phyloP scores from a whole-genome alignment of 2,797 vertebrate genomes.

The Cygnus olor region DNA sequence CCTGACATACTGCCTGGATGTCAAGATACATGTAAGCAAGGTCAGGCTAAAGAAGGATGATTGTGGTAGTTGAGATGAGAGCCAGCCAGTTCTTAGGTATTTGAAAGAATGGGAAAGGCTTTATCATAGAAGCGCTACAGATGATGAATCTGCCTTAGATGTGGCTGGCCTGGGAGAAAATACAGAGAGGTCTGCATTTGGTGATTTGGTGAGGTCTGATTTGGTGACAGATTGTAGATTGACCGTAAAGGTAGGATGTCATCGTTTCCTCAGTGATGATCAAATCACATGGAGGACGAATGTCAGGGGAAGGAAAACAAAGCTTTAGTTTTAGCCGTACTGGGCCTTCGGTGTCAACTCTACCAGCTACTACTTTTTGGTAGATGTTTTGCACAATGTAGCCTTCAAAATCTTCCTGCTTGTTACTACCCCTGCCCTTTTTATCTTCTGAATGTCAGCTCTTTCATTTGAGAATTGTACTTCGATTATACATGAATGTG shows the following conservation, averaged over 20 bases:
- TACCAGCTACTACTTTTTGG: not conserved
- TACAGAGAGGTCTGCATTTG: not conserved
- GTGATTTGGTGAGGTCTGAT: not conserved
- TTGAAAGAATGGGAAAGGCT: not conserved
- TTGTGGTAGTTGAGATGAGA: not conserved
- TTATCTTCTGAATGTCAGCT: not conserved
- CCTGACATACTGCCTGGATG: not conserved
- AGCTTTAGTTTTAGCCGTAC: not conserved
- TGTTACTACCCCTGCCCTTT: not conserved
- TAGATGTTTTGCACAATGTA: not conserved
- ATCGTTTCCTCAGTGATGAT: not conserved
- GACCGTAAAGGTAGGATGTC: not conserved
- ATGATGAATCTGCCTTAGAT: not conserved
- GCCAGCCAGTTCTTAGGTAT: not conserved
- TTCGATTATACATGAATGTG: conserved; percentile 18
- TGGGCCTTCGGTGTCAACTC: not conserved
- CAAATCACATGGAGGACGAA: not conserved
- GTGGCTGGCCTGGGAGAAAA: not conserved
- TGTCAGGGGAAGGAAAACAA: not conserved
- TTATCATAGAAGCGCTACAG: too few species aligned
- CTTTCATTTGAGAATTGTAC: conserved; percentile 11
- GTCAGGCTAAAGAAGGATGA: not conserved
- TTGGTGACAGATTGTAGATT: not conserved
- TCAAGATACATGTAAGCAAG: not conserved
- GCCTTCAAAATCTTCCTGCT: conserved; percentile 22